Evolutionary conservation across 1,140 invertebrate species (phyloP).

Genomic region (Platorchestia sp.): DNA sequence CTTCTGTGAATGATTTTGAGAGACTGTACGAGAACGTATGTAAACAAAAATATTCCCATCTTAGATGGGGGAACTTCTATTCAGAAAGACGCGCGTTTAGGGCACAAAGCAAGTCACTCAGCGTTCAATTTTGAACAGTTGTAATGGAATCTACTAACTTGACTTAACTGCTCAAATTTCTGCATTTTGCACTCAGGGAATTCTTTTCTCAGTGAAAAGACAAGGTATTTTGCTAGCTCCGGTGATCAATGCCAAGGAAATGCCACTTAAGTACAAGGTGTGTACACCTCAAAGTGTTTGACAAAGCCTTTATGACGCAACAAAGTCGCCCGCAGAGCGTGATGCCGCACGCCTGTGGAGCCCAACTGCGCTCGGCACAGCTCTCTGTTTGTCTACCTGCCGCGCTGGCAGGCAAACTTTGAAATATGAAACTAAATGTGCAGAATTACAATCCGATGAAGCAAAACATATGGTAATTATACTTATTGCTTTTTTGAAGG

Average conservation of each 20-base stretch:
- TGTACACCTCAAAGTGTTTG: background rate
- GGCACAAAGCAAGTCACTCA: background rate
- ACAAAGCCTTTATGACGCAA: slow-evolving; percentile 15
- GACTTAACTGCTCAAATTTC: background rate
- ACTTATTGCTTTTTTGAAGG: too few species aligned
- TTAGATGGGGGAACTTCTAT: background rate
- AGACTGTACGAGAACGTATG: background rate
- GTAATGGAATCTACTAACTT: background rate
- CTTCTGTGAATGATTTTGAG: background rate
- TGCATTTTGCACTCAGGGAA: background rate
- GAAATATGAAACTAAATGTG: background rate
- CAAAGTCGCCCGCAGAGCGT: background rate
- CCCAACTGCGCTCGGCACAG: background rate
- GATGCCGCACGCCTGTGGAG: background rate
- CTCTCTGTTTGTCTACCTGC: background rate
- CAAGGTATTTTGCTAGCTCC: background rate
- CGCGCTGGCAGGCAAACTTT: background rate
- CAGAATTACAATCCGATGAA: background rate
- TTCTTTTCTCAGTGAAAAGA: background rate
- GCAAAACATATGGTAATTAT: too few species aligned
- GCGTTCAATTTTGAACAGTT: background rate
- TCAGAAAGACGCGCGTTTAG: background rate
- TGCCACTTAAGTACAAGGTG: slow-evolving; percentile 34
- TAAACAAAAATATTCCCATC: background rate
- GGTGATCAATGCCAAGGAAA: slow-evolving; percentile 19